A percentile compares a stretch with the other conserved stretches of the same genome.
Evolutionary conservation across 1,140 invertebrate species (phyloP).

Genomic region (Brachionus rubens): DNA sequence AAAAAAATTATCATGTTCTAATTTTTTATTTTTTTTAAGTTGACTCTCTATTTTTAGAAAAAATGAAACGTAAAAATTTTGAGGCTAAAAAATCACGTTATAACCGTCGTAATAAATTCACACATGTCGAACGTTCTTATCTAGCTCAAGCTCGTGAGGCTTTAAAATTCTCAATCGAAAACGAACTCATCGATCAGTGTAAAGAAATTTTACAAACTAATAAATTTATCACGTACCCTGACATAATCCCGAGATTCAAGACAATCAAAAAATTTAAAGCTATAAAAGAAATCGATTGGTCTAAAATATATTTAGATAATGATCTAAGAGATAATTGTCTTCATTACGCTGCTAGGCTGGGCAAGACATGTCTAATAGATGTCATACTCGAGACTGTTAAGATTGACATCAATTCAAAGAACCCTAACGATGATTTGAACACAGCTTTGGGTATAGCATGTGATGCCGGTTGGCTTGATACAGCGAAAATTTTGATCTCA

Average conservation of each 20-base stretch:
- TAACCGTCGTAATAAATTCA: background rate
- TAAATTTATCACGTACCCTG: background rate
- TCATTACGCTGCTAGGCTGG: slow-evolving; percentile 32
- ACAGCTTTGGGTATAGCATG: slow-evolving; percentile 32
- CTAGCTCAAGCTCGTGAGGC: background rate
- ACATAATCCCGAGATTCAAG: background rate
- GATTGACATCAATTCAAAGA: background rate
- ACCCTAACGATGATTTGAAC: background rate
- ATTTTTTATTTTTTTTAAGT: no score
- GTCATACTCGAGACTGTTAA: background rate
- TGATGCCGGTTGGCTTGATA: slow-evolving; percentile 33
- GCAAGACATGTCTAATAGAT: slow-evolving; percentile 10
- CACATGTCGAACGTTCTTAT: background rate
- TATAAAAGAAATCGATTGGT: slow-evolving; percentile 26
- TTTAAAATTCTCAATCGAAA: slow-evolving; percentile 8
- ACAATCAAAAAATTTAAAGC: slow-evolving; percentile 14
- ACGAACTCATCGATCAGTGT: background rate
- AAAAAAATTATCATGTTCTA: background rate
- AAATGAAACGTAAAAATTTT: slow-evolving; percentile 29
- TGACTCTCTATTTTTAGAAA: no score
- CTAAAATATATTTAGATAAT: background rate
- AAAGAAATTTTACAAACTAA: background rate
- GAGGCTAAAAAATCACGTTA: background rate
- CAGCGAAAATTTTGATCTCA: slow-evolving; percentile 11
- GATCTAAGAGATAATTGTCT: slow-evolving; percentile 10